Conservation (phyloP, 2,888 invertebrate genomes). For the Tethea ocularis region DNA sequence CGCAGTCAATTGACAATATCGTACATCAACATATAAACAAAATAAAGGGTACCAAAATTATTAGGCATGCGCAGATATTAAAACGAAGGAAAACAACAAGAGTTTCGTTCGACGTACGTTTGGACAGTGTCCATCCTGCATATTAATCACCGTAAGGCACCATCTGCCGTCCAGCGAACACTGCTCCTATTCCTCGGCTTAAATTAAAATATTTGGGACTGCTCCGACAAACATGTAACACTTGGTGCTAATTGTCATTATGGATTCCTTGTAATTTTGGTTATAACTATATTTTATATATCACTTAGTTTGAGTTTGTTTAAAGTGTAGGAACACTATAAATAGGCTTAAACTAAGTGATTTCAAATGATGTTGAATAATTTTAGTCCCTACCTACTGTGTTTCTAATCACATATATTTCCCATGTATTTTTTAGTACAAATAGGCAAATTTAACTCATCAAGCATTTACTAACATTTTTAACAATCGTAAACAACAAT, state of each 20-base stretch:
- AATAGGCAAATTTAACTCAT: no score
- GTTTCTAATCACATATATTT: no score
- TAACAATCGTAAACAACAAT: background rate
- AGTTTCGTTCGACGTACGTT: constrained; percentile 34
- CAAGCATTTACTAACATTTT: background rate
- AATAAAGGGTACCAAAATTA: background rate
- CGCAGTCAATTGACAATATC: no score
- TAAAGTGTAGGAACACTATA: no score
- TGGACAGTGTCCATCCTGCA: constrained; percentile 67
- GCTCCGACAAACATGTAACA: constrained; percentile 56
- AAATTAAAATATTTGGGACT: constrained; percentile 77
- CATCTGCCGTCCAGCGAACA: constrained; percentile 55
- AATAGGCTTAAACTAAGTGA: no score
- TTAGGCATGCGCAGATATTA: constrained; percentile 17
- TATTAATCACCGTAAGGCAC: constrained; percentile 72
- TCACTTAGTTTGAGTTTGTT: no score
- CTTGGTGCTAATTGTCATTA: constrained; percentile 63
- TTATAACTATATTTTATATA: background rate
- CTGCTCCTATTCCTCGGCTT: constrained; percentile 43
- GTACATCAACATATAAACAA: no score
- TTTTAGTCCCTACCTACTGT: no score
- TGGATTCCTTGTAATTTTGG: constrained; percentile 36
- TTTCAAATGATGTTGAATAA: no score
- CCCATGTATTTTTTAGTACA: no score
- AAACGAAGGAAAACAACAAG: constrained; percentile 53